Base-by-base conservation (phyloP, 1,140 invertebrate species). In the Drosophila santomea region DNA sequence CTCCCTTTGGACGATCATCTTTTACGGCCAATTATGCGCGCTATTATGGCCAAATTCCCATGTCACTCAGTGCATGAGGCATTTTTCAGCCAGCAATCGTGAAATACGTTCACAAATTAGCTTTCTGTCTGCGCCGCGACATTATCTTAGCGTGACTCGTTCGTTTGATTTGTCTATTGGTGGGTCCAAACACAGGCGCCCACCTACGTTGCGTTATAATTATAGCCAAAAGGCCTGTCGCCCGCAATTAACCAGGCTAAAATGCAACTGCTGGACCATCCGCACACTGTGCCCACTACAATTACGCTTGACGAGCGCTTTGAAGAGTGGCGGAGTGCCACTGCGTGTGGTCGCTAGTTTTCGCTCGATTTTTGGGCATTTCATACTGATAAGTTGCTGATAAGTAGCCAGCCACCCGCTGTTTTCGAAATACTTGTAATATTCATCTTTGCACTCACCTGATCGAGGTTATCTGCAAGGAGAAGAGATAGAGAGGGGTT, bases 31-130 rank as follows among this genome's bases (percentile, higher is more conserved):
- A 88, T 89, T 88, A 88, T 89, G 84, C 51, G 68, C 68, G 68
- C 84, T 80, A 89, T 89, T 89, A 89, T 89, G 77, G 79, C 80
- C 76, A 84, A 89, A 89, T 89, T 89, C 84, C 78, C 84, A 84
- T 89, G 84, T 89, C 84, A 89, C 80, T 89, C 84, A 88, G 66
- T 89, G 79, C 79, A 88, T 82, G 63, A 85, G 74, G 63, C 73
- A 73, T 80, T 77, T 56, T 38, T 64, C 51, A 43, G 41, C 56
- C 35, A 20, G 41, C 36, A 68, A 78, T 78, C 62, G 76, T 86
- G 83, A 89, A 78, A 89, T 89, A 89, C 84, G 81, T 89, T 89
- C 80, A 89, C 84, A 89, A 89, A 89, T 89, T 89, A 89, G 84
- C 80, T 68, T 48, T 57, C 64, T 79, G 72, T 86, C 72, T 67